A percentile compares a stretch with the other conserved stretches of the same genome.
These are phyloP conservation scores for Thymallus thymallus DNA, from an alignment of 2,113 vertebrate species.

Conservation along the genomic window DNA sequence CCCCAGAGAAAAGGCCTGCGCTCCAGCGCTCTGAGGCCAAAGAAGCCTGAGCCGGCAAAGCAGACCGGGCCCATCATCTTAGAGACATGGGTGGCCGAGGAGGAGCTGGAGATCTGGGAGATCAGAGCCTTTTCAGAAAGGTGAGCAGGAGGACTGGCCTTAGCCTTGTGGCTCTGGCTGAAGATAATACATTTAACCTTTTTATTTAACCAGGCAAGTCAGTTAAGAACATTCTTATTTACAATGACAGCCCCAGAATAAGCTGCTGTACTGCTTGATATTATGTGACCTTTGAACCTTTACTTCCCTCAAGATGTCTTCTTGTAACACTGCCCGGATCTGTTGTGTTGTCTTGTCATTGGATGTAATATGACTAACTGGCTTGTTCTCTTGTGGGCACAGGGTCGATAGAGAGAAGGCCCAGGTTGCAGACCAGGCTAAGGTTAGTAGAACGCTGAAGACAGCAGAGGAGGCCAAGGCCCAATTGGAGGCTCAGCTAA, in stretches of 20 bases:
- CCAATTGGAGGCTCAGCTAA: slow-evolving; percentile 85
- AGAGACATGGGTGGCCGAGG: slow-evolving; percentile 96
- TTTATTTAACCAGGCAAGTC: no score
- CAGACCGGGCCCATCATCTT: slow-evolving; percentile 96
- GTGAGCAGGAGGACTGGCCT: slow-evolving; percentile 56
- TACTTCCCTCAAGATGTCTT: no score
- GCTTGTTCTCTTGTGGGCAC: slow-evolving; percentile 28
- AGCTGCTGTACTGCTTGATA: no score
- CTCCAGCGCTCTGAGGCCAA: slow-evolving; percentile 92
- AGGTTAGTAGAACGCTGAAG: slow-evolving; percentile 86
- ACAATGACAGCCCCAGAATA: no score
- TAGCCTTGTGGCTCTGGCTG: no score
- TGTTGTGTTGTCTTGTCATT: slow-evolving; percentile 61
- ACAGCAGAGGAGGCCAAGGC: slow-evolving; percentile 82
- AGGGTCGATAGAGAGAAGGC: slow-evolving; percentile 99
- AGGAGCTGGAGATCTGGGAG: slow-evolving; percentile 98
- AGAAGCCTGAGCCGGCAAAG: slow-evolving; percentile 94
- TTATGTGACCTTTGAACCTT: no score
- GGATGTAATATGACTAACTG: not conserved
- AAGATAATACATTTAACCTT: no score
- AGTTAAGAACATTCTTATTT: no score
- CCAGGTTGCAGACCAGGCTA: slow-evolving; percentile 92
- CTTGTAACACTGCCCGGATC: slow-evolving; percentile 63
- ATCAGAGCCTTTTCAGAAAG: slow-evolving; percentile 98
- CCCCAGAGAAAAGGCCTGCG: slow-evolving; percentile 82